Percentiles rank a stretch among this genome's conserved stretches.
Evolutionary conservation across 1,140 invertebrate genomes (phyloP).

Genomic region (Hesperophylax magnus): DNA sequence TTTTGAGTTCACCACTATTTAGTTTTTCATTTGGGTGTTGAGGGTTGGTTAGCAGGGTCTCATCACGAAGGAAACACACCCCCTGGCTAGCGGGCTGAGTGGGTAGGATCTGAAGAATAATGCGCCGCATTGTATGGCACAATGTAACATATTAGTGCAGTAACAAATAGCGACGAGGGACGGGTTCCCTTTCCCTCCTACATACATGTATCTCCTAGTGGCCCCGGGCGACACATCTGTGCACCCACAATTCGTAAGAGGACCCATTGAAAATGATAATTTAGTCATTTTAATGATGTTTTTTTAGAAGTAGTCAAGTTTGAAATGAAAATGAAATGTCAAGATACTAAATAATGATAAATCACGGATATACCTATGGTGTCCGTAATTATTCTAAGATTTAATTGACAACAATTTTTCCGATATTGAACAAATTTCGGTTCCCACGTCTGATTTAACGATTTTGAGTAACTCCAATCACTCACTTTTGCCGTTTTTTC

Average conservation of each 20-base stretch:
- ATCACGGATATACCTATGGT: too few relatives aligned
- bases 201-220: neutral
- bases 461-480: too few relatives aligned
- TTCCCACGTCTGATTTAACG: too few relatives aligned
- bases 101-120: slow-evolving; percentile 30
- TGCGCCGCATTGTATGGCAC: slow-evolving; percentile 40
- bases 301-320: neutral
- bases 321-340: too few relatives aligned
- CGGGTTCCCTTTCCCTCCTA: neutral
- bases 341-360: too few relatives aligned
- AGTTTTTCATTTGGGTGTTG: slow-evolving; percentile 25
- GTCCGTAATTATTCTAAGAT: too few relatives aligned
- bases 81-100: slow-evolving; percentile 13
- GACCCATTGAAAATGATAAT: slow-evolving; percentile 31
- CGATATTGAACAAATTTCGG: too few relatives aligned
- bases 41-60: neutral
- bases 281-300: neutral
- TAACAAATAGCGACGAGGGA: slow-evolving; percentile 42
- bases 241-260: slow-evolving; percentile 29
- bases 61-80: slow-evolving; percentile 28
- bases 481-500: too few relatives aligned
- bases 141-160: slow-evolving; percentile 50
- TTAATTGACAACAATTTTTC: too few relatives aligned
- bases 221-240: slow-evolving; percentile 54
- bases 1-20: slow-evolving; percentile 20